Evolutionary conservation across 2,888 invertebrate genomes (phyloP), one percentile per base, ranked within the genome.

Genomic region (Heliconius cydno): DNA sequence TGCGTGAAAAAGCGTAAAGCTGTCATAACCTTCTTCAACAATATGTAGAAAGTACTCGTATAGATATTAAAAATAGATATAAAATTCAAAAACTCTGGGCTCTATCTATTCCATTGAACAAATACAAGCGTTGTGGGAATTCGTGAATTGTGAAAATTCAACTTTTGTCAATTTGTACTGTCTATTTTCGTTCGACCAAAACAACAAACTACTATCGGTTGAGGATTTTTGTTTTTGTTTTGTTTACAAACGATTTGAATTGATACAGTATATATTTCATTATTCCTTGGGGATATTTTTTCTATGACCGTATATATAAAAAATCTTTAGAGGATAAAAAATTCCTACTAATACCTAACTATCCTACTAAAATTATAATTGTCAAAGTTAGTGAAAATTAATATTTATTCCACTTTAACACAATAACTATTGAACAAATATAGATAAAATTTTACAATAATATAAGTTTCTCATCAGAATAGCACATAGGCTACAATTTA

Each of bases 61-160:
- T 9, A 38, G 67, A 22, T 30, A 34, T 67, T 12, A 22, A 34
- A 67, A 67, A 19, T 67, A 34, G 4, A 67, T 67, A 30, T 67
- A 15, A 67, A 0, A 15, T 67, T 19, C 67, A n/a, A 67, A 67
- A 67, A 34, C n/a, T 12, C 67, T 30, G 30, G 1, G 15, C 9
- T 30, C 67, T 28, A 15, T 28, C 30, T 67, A 67, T 67, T 68
- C 38, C n/a, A 68, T 38, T 68, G 68, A 38, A 68, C 12, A 68
- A 60, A 60, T 60, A 60, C 60, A n/a, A 60, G n/a, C 60, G 60
- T 63, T 63, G 22, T 22, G 52, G 22, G 52, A 52, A 52, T 52
- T 52, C n/a, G 60, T 34, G 67, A 5, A 68, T 38, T 38, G 67
- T 38, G 38, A n/a, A 38, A 41, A 68, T 68, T 68, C 68, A 22